Evolutionary conservation across 2,113 vertebrate species (phyloP).

Genomic region (Megalops atlanticus): DNA sequence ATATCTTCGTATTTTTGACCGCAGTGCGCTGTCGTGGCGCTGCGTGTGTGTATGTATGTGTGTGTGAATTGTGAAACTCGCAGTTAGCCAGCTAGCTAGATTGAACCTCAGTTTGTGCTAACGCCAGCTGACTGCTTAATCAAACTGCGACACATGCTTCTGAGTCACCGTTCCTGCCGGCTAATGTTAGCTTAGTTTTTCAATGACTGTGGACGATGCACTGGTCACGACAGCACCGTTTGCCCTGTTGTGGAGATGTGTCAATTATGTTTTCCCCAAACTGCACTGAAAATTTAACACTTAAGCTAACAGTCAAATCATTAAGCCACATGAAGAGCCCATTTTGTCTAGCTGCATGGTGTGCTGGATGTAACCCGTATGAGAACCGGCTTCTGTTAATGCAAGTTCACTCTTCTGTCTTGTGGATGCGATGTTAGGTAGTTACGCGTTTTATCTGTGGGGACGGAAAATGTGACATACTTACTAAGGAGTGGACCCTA

Average conservation of each 20-base stretch:
- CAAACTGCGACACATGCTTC: neutral
- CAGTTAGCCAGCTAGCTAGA: neutral
- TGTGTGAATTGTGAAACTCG: neutral
- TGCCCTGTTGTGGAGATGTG: neutral
- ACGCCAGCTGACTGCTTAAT: neutral
- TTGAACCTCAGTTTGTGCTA: neutral
- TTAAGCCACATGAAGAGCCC: neutral
- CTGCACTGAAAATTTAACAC: neutral
- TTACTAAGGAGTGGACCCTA: no score
- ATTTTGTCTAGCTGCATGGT: neutral
- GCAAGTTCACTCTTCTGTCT: no score
- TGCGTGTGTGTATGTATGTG: no score
- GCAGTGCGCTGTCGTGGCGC: slow-evolving; percentile 33
- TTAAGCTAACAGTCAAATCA: no score
- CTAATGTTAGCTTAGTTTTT: neutral
- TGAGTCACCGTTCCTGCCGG: neutral
- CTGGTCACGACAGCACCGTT: neutral
- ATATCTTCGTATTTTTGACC: slow-evolving; percentile 1
- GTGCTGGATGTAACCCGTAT: neutral
- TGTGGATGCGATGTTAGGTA: no score
- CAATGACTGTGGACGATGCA: neutral
- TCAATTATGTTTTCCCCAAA: neutral
- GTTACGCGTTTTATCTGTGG: no score
- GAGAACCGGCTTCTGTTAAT: neutral
- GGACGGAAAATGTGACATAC: no score